Conservation (phyloP, 2,888 invertebrate species). For the Trileptium ribeirensis region DNA sequence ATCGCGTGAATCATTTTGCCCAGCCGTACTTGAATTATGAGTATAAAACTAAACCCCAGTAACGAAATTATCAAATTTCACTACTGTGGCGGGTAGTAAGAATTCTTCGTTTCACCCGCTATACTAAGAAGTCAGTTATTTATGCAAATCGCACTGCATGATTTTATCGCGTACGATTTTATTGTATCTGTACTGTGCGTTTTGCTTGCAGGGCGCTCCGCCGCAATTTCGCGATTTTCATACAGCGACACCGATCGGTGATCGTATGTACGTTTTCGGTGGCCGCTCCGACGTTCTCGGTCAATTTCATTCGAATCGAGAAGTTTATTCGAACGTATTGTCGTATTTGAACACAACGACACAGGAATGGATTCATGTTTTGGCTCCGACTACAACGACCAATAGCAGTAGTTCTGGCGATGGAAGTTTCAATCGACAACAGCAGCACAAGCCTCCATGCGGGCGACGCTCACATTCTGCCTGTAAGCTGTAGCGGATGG, state of each 20-base stretch:
- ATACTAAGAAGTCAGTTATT: too few relatives aligned
- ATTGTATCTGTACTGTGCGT: slow-evolving; percentile 25
- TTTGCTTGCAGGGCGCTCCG: slow-evolving; percentile 58
- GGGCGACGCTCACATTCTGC: slow-evolving; percentile 84
- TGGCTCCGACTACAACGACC: slow-evolving; percentile 41
- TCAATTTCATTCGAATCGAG: slow-evolving; percentile 60
- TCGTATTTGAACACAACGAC: slow-evolving; percentile 59
- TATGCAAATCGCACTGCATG: too few relatives aligned
- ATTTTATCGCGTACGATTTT: too few relatives aligned
- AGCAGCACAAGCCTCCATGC: slow-evolving; percentile 62
- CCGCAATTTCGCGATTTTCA: slow-evolving; percentile 78
- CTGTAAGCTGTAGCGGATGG: slow-evolving; percentile 60
- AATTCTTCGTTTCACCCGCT: too few relatives aligned
- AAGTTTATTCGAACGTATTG: slow-evolving; percentile 70
- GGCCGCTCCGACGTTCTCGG: slow-evolving; percentile 71
- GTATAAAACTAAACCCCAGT: too few relatives aligned
- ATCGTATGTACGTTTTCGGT: slow-evolving; percentile 80
- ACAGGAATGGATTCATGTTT: background rate
- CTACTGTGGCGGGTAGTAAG: too few relatives aligned
- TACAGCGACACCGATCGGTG: slow-evolving; percentile 68
- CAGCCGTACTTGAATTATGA: too few relatives aligned
- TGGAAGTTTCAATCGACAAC: too few relatives aligned
- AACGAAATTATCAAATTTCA: too few relatives aligned
- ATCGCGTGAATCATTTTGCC: too few relatives aligned
- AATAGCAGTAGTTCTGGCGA: slow-evolving; percentile 10